Evolutionary conservation across 2,113 vertebrate species (phyloP), one percentile per base, ranked within the genome.

Genomic region (Quiscalus mexicanus): DNA sequence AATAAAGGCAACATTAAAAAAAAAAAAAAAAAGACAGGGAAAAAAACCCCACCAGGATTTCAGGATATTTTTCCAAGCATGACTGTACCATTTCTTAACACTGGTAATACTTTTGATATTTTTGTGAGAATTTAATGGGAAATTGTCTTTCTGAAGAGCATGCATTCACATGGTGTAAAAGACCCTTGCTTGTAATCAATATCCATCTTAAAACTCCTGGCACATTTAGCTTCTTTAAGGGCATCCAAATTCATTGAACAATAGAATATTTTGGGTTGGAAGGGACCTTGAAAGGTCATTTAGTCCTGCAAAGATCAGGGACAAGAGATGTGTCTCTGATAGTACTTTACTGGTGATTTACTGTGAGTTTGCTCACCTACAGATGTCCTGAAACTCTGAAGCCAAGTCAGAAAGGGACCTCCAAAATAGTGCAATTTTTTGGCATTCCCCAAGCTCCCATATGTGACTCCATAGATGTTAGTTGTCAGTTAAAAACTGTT

Each of bases 151-250:
- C 49, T 2, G 1, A 88, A 65, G 25, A 37, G 7, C n/a, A 37
- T 0, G 0, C 15, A 37, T 42, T 49, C 31, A 45, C 47, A 33
- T 24, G 35, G 23, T 31, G 7, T 14, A 10, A 23, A 53, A 71
- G 39, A 64, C 24, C 20, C 24, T 47, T 70, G 11, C 4, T 33
- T 69, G 30, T 44, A 87, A 55, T 52, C 30, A 67, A 55, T 52
- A 88, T 5, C 17, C 16, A 21, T 22, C 53, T 73, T 56, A 69
- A 20, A 85, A 64, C 9, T 82, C 25, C 17, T 60, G 39, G 6
- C 28, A 69, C 3, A 28, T 68, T 87, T 68, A 30, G 7, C 11
- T 77, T 63, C 11, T 89, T 59, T 90, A 64, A 56, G 14, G 24
- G 17, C 10, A 65, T 45, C 31, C 31, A 4, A 87, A 78, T 55